Evolutionary conservation across 92 coral and sea anemone genomes (phyloP), one percentile per base, ranked within the genome.

Genomic region (Epizoanthus fatuus): DNA sequence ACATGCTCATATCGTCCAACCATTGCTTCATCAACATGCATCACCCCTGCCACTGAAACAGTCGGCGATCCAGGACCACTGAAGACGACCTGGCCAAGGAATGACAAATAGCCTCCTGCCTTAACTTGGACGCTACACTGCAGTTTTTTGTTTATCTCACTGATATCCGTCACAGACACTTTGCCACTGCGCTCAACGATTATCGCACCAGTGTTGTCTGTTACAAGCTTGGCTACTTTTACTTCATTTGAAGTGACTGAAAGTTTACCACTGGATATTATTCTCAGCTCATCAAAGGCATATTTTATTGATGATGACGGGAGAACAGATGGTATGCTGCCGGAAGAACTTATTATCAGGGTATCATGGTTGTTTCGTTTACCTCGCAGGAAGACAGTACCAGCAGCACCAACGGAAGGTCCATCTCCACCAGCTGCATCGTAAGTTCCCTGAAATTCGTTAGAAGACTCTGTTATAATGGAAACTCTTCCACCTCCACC

Each of bases 401-500:
- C 94, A 7, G 91, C 67, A 39, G 91, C 80, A 51, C 94, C 94
- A 25, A 65, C 63, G 5, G 71, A 37, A 13, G 54, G 15, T 16
- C 94, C 94, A 17, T 49, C 63, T 38, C 94, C 94, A 52, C 94
- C 86, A 60, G 77, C 73, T 29, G 69, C 94, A 67, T 87, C 89
- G 57, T 87, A 87, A 47, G 22, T n/a, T 68, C 93, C 93, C 12
- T 64, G 82, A 73, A 90, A 90, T 40, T 70, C 42, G 19, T 82
- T 69, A 12, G 40, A 2, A 5, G 87, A 14, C 16, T 84, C 80
- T 64, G 82, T 64, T 14, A 87, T 69, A 22, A 86, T 64, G 10
- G 87, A 47, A 38, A 86, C 74, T 59, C 87, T 90, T 49, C 93
- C 84, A 13, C 93, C 93, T 0, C 93, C 93, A 38, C 91, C 93